A percentile compares a stretch with the other conserved stretches of the same genome.
Conservation (phyloP, 2,888 invertebrate genomes). For the Caradrina kadenii region DNA sequence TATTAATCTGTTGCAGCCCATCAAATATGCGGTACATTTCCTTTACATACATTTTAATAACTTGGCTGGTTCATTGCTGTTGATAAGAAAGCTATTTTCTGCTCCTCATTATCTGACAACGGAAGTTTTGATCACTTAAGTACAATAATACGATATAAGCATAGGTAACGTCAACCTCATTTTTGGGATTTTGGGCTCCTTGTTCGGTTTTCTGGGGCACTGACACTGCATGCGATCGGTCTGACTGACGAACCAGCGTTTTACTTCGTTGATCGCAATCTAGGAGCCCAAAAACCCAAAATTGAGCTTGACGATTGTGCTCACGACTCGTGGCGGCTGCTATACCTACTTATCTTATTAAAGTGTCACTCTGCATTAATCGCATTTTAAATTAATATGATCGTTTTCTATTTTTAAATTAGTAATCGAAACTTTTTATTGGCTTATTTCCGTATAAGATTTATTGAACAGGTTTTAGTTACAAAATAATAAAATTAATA, state of each 20-base stretch:
- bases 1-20: conserved; percentile 73
- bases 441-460: not conserved
- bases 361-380: not conserved
- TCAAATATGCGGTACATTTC: conserved; percentile 68
- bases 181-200: too few species aligned
- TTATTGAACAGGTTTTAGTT: conserved; percentile 3
- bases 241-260: too few species aligned
- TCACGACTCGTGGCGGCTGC: too few species aligned
- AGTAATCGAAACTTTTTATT: not conserved
- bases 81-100: conserved; percentile 39
- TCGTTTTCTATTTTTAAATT: not conserved
- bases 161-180: too few species aligned
- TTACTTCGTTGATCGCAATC: too few species aligned
- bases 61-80: conserved; percentile 35
- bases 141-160: not conserved
- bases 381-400: not conserved
- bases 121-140: conserved; percentile 6
- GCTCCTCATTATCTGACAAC: not conserved
- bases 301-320: too few species aligned
- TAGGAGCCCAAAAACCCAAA: too few species aligned
- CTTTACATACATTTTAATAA: conserved; percentile 69
- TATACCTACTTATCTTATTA: too few species aligned
- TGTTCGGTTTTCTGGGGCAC: too few species aligned
- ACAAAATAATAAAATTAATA: not conserved
- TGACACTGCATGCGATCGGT: too few species aligned